phyloP scores from a whole-genome alignment of 2,797 vertebrate species.

The Limosa lapponica region DNA sequence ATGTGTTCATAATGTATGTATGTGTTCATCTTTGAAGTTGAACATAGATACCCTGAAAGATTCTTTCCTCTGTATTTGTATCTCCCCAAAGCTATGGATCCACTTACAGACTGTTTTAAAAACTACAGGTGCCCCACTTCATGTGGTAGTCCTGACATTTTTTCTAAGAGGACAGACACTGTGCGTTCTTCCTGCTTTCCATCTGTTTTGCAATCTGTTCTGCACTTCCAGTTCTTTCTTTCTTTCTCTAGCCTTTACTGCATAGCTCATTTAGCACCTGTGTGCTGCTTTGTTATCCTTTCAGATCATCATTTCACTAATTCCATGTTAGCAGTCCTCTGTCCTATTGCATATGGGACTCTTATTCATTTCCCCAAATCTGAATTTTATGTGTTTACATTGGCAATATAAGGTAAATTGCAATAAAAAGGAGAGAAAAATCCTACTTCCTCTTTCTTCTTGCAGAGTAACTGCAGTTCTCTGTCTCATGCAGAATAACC shows the following conservation, averaged over 20 bases:
- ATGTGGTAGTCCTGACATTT: not conserved
- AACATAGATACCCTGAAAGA: not conserved
- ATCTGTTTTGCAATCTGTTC: not conserved
- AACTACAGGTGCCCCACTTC: not conserved
- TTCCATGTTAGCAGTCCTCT: not conserved
- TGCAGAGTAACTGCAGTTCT: not conserved
- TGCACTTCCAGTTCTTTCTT: not conserved
- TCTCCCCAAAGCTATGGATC: not conserved
- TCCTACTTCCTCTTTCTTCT: not conserved
- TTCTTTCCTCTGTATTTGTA: not conserved
- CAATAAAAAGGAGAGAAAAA: not conserved
- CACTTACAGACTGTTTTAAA: not conserved
- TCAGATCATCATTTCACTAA: not conserved
- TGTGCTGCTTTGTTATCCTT: not conserved
- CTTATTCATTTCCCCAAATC: not conserved
- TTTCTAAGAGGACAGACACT: not conserved
- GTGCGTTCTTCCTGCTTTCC: not conserved
- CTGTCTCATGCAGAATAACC: not conserved
- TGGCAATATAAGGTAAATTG: not conserved
- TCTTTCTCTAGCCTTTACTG: not conserved
- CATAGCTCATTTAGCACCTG: not conserved
- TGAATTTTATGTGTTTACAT: not conserved
- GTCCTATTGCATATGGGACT: not conserved
- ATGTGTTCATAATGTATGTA: not conserved
- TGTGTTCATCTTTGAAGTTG: not conserved